Evolutionary conservation across 2,113 vertebrate species (phyloP).

Genomic region (Herpetotheres cachinnans): DNA sequence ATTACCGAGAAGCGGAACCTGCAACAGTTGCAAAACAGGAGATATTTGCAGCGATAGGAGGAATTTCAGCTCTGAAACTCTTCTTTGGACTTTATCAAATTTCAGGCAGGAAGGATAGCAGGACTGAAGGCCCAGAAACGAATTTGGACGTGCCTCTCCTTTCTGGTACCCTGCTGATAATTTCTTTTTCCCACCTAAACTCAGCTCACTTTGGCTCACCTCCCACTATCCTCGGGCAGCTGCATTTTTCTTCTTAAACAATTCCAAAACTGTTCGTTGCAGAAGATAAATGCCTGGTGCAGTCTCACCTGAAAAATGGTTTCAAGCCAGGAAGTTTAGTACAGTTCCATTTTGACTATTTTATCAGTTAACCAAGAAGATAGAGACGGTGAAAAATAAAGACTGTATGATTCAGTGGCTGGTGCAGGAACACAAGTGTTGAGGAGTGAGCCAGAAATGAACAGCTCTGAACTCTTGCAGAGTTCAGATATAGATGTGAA

Average conservation of each 20-base stretch:
- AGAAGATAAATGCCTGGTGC: neutral
- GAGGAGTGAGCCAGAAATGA: neutral
- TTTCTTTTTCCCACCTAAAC: slow-evolving; percentile 43
- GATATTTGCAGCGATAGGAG: neutral
- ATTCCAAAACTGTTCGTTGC: neutral
- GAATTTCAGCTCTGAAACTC: neutral
- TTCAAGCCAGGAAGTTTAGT: slow-evolving; percentile 4
- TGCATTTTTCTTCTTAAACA: slow-evolving; percentile 30
- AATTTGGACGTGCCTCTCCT: neutral
- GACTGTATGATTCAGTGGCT: neutral
- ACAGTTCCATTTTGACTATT: neutral
- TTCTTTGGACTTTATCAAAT: neutral
- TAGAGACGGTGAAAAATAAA: neutral
- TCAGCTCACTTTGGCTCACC: slow-evolving; percentile 27
- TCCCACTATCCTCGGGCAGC: neutral
- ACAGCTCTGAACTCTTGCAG: neutral
- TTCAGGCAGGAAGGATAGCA: neutral
- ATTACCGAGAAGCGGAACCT: neutral
- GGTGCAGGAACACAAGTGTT: neutral
- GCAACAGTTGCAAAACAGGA: neutral
- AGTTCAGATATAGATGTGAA: neutral
- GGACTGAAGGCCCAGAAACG: slow-evolving; percentile 8
- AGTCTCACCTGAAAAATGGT: slow-evolving; percentile 12
- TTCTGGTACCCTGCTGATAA: slow-evolving; percentile 20
- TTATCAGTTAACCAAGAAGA: slow-evolving; percentile 13